phyloP scores from a whole-genome alignment of 2,113 vertebrate genomes.

The Xenopus laevis region DNA sequence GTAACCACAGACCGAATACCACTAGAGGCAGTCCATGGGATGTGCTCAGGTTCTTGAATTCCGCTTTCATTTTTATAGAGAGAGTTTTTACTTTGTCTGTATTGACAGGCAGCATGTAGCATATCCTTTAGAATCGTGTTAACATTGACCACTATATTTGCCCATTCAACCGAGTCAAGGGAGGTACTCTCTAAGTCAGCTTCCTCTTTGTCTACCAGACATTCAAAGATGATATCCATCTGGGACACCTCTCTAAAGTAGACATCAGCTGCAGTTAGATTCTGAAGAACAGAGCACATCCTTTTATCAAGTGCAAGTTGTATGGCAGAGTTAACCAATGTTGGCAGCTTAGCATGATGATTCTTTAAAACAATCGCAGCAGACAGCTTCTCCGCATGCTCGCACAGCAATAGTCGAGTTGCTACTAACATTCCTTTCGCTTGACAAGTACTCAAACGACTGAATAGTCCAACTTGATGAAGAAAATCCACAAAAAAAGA shows the following conservation, averaged over 20 bases:
- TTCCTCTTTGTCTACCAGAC: constrained; percentile 86
- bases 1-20: constrained; percentile 68
- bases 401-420: constrained; percentile 83
- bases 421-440: constrained; percentile 74
- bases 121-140: constrained; percentile 88
- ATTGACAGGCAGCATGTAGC: constrained; percentile 82
- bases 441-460: constrained; percentile 66
- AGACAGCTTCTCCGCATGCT: constrained; percentile 87
- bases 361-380: constrained; percentile 88
- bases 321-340: constrained; percentile 82
- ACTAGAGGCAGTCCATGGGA: constrained; percentile 90
- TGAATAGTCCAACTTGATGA: constrained; percentile 83
- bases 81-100: constrained; percentile 78
- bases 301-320: constrained; percentile 69
- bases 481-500: constrained; percentile 89
- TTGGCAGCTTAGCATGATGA: constrained; percentile 77
- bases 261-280: constrained; percentile 85
- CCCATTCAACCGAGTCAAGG: constrained; percentile 78
- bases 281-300: constrained; percentile 63
- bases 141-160: constrained; percentile 75
- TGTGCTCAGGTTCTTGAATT: constrained; percentile 78
- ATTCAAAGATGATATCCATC: constrained; percentile 85
- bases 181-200: constrained; percentile 72
- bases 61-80: constrained; percentile 73
- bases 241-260: constrained; percentile 98